phyloP scores from a whole-genome alignment of 2,113 vertebrate genomes.

The Lamprotornis superbus region DNA sequence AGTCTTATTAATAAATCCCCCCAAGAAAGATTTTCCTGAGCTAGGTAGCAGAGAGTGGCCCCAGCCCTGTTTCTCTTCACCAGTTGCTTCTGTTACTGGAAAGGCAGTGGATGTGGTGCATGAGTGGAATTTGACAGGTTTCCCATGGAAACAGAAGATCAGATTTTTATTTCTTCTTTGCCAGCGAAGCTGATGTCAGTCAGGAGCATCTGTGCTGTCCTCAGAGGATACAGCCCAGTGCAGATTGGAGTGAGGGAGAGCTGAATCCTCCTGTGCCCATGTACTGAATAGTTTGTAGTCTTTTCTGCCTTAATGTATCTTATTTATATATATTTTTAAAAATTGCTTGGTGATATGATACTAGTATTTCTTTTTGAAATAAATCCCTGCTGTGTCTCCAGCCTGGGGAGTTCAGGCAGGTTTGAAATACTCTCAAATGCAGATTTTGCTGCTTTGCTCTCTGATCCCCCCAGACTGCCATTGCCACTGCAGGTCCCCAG shows the following conservation, averaged over 20 bases:
- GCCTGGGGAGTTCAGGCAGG: not conserved
- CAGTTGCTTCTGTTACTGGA: not conserved
- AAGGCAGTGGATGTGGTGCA: not conserved
- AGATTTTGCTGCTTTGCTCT: not conserved
- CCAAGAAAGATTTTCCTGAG: not conserved
- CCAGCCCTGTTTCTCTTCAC: not conserved
- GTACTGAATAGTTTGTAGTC: not conserved
- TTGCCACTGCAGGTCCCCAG: fast-evolving
- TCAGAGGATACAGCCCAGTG: not conserved
- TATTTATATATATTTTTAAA: not conserved
- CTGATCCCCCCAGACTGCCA: fast-evolving
- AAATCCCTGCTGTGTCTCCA: not conserved
- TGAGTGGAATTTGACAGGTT: not conserved
- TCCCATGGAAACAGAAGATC: not conserved
- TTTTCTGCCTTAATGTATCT: not conserved
- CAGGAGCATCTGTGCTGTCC: not conserved
- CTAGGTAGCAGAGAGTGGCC: not conserved
- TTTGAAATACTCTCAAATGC: not conserved
- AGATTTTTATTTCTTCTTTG: not conserved
- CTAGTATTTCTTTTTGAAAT: not conserved
- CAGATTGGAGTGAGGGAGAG: not conserved
- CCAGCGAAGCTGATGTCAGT: not conserved
- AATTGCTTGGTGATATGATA: not conserved
- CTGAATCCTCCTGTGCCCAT: not conserved
- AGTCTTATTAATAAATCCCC: not conserved